These are phyloP conservation scores for Vulpes lagopus DNA, from an alignment of 2,113 vertebrate species.

Conservation along the genomic window DNA sequence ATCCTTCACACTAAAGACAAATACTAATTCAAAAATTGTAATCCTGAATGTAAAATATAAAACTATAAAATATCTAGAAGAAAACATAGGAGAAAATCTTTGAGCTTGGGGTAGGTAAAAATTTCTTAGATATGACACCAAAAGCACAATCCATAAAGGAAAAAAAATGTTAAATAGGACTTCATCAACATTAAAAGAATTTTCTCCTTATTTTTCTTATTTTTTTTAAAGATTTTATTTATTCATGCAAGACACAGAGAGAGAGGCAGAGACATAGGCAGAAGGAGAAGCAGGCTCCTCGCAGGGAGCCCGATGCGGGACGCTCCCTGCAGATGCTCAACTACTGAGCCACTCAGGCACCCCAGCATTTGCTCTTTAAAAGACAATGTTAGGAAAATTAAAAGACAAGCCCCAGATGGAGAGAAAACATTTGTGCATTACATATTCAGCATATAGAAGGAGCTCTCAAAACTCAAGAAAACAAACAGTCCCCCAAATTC, in stretches of 20 bases:
- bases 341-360: no score
- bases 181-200: background rate
- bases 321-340: no score
- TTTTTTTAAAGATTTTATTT: no score
- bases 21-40: background rate
- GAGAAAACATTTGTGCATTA: slow-evolving; percentile 12
- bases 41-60: background rate
- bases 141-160: background rate
- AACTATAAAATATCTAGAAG: slow-evolving; percentile 7
- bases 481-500: background rate
- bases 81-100: background rate
- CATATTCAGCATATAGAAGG: background rate
- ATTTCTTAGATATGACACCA: background rate
- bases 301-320: no score
- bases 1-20: background rate
- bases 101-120: background rate
- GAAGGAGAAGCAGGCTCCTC: no score
- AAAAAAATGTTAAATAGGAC: slow-evolving; percentile 24
- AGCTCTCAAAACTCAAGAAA: slow-evolving; percentile 33
- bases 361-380: background rate
- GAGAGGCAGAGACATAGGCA: no score
- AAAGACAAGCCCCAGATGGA: slow-evolving; percentile 14
- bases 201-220: background rate
- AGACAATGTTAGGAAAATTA: background rate
- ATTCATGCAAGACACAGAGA: no score